Percentiles rank a stretch among this genome's conserved stretches.
Evolutionary conservation across 2,888 invertebrate species (phyloP).

Genomic region (Agrilus cyanescens): DNA sequence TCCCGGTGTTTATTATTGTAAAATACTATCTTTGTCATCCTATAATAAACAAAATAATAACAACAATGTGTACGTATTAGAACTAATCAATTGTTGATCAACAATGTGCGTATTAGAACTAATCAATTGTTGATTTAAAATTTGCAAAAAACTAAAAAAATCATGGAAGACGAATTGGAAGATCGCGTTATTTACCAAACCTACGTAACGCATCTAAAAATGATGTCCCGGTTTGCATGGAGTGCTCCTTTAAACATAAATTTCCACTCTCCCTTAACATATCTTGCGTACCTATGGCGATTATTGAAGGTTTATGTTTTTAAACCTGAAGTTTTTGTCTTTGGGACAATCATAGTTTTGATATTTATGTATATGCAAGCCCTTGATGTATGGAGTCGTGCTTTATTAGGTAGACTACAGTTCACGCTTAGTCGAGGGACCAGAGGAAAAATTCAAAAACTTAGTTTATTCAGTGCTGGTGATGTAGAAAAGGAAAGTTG

Average conservation of each 20-base stretch:
- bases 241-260: constrained; percentile 58
- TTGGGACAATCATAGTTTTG: constrained; percentile 57
- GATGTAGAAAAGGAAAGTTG: constrained; percentile 53
- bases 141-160: no score
- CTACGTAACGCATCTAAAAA: constrained; percentile 74
- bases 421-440: constrained; percentile 48
- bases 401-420: constrained; percentile 55
- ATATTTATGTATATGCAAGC: constrained; percentile 72
- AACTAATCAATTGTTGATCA: no score
- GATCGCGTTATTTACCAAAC: constrained; percentile 81
- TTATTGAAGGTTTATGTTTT: constrained; percentile 65
- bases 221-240: constrained; percentile 68
- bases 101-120: no score
- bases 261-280: constrained; percentile 37
- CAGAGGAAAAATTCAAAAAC: constrained; percentile 43
- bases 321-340: constrained; percentile 67
- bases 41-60: no score
- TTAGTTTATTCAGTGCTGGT: constrained; percentile 43
- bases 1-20: no score
- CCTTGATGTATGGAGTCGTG: constrained; percentile 70
- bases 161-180: constrained; percentile 87
- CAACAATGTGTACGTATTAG: no score
- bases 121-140: no score
- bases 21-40: no score
- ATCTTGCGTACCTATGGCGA: constrained; percentile 66